phyloP scores from a whole-genome alignment of 2,888 invertebrate species.

The Branchipolynoe longqiensis region DNA sequence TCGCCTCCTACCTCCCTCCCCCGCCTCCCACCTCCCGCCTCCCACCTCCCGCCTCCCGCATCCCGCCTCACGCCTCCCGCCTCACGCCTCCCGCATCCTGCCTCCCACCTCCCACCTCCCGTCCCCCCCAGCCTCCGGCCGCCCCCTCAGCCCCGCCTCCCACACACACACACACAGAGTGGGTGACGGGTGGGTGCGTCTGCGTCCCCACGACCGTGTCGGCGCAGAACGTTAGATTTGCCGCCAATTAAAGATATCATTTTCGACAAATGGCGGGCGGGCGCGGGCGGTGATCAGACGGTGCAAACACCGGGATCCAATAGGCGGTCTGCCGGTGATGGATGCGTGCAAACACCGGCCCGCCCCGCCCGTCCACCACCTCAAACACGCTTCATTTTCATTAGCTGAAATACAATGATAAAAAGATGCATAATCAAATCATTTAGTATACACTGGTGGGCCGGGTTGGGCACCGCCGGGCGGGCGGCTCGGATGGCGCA shows the following conservation, averaged over 20 bases:
- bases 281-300: slow-evolving; percentile 42
- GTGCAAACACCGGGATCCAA: slow-evolving; percentile 45
- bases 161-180: too few relatives aligned
- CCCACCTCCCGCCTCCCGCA: too few relatives aligned
- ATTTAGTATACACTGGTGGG: slow-evolving; percentile 52
- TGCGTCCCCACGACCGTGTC: slow-evolving; percentile 35
- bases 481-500: slow-evolving; percentile 18
- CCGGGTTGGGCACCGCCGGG: slow-evolving; percentile 8
- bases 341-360: slow-evolving; percentile 45
- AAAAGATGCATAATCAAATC: slow-evolving; percentile 58
- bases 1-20: too few relatives aligned
- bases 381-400: slow-evolving; percentile 56
- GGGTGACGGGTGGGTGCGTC: too few relatives aligned
- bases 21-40: too few relatives aligned
- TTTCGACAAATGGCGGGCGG: slow-evolving; percentile 50
- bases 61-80: too few relatives aligned
- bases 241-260: slow-evolving; percentile 56
- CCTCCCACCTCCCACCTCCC: too few relatives aligned
- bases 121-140: too few relatives aligned
- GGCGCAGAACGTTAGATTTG: slow-evolving; percentile 54
- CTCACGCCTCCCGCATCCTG: too few relatives aligned
- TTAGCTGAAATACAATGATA: slow-evolving; percentile 55
- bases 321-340: slow-evolving; percentile 51
- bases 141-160: too few relatives aligned
- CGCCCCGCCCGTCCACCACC: slow-evolving; percentile 12